A percentile compares a stretch with the other conserved stretches of the same genome.
These are phyloP conservation scores for Plecotus auritus DNA, from an alignment of 2,113 vertebrate species.

Conservation along the genomic window DNA sequence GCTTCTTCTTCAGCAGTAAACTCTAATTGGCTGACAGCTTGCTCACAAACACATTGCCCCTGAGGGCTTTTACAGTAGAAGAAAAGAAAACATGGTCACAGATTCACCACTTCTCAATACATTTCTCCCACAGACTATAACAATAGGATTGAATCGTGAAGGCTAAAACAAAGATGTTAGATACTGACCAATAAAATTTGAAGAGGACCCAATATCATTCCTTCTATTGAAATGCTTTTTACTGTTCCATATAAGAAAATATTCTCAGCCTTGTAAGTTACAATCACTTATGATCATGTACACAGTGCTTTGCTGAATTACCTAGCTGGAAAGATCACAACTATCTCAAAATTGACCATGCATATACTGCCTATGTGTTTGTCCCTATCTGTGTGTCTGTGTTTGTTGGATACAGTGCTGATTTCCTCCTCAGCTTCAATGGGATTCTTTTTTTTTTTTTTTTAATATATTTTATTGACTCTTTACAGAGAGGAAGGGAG, in stretches of 20 bases:
- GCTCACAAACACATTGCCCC: conserved; percentile 69
- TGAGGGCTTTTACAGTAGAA: conserved; percentile 68
- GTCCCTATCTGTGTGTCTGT: background rate
- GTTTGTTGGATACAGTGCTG: background rate
- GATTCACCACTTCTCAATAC: conserved; percentile 48
- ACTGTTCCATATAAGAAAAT: background rate
- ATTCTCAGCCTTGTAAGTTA: conserved; percentile 3
- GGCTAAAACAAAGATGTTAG: conserved; percentile 35
- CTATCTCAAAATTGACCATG: background rate
- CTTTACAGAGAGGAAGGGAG: no score
- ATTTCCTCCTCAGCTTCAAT: background rate
- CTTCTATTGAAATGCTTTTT: background rate
- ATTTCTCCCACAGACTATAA: conserved; percentile 49
- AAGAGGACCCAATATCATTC: conserved; percentile 14
- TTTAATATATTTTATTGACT: no score
- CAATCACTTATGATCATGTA: background rate
- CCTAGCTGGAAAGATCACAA: background rate
- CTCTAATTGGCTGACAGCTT: conserved; percentile 76
- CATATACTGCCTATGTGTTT: background rate
- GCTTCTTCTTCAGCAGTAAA: conserved; percentile 69
- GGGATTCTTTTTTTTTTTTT: background rate
- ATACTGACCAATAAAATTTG: conserved; percentile 20
- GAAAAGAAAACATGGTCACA: conserved; percentile 68
- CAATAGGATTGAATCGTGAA: conserved; percentile 43
- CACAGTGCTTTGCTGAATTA: background rate